phyloP scores from a whole-genome alignment of 2,888 invertebrate genomes.

The Drosophila melanosoma region DNA sequence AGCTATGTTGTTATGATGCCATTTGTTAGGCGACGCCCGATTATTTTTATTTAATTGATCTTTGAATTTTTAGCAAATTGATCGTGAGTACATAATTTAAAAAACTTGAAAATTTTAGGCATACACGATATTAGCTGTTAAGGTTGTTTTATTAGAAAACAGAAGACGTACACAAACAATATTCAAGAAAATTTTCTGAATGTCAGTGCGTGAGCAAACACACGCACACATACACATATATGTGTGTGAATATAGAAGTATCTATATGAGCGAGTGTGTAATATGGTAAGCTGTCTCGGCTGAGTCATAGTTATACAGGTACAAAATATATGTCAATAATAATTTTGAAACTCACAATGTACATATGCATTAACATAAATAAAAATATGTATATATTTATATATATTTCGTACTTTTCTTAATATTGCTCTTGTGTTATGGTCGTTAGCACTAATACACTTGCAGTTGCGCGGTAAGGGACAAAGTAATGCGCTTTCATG shows the following conservation, averaged over 20 bases:
- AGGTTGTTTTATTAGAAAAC: conserved; percentile 7
- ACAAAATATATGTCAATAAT: conserved; percentile 4
- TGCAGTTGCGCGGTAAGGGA: conserved; percentile 47
- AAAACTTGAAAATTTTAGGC: background rate
- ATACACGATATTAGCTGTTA: background rate
- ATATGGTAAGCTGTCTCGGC: conserved; percentile 11
- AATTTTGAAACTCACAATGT: background rate
- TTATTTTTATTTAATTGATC: conserved; percentile 8
- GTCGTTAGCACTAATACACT: conserved; percentile 38
- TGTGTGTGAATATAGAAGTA: background rate
- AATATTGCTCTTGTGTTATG: conserved; percentile 14
- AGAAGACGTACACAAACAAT: conserved; percentile 20
- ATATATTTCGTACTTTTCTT: conserved; percentile 5
- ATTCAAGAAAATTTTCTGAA: conserved; percentile 17
- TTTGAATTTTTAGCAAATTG: conserved; percentile 14
- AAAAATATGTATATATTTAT: background rate
- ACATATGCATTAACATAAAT: conserved; percentile 2
- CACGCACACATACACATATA: conserved; percentile 6
- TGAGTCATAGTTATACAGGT: conserved; percentile 39
- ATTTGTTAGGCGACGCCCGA: conserved; percentile 47
- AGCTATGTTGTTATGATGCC: conserved; percentile 26
- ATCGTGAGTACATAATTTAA: conserved; percentile 5
- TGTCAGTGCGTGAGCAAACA: conserved; percentile 18
- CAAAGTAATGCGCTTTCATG: conserved; percentile 23
- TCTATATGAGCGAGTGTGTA: conserved; percentile 2